Percentiles rank a stretch among this genome's conserved stretches.
These are phyloP conservation scores for Boleophthalmus pectinirostris DNA, from an alignment of 2,113 vertebrate genomes.

Conservation along the genomic window DNA sequence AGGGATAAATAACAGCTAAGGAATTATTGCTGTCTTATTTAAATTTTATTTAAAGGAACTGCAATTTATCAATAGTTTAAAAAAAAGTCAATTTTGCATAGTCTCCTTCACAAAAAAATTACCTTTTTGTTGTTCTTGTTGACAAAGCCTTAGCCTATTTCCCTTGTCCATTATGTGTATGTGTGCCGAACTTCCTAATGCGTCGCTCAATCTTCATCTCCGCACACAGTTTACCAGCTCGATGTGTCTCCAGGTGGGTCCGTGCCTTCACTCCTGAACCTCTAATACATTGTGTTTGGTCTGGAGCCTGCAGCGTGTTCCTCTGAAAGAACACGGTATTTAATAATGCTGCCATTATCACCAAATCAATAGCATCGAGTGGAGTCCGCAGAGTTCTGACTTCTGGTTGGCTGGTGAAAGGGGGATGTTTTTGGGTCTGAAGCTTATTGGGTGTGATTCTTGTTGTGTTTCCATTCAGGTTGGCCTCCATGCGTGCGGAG, in stretches of 20 bases:
- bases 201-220: slow-evolving; percentile 31
- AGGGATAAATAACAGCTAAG: too few relatives aligned
- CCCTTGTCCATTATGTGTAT: slow-evolving; percentile 21
- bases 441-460: not conserved
- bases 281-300: slow-evolving; percentile 49
- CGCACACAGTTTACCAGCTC: slow-evolving; percentile 52
- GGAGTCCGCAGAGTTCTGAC: not conserved
- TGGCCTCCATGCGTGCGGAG: slow-evolving; percentile 93
- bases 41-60: too few relatives aligned
- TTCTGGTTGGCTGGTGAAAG: slow-evolving; percentile 3
- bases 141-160: slow-evolving; percentile 20
- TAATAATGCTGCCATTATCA: slow-evolving; percentile 40
- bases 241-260: slow-evolving; percentile 34
- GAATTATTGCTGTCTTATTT: too few relatives aligned
- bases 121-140: not conserved
- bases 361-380: slow-evolving; percentile 45
- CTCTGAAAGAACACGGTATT: slow-evolving; percentile 35
- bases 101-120: too few relatives aligned
- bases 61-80: too few relatives aligned
- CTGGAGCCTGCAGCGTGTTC: slow-evolving; percentile 11
- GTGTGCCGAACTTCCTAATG: slow-evolving; percentile 48
- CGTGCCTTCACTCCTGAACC: slow-evolving; percentile 41
- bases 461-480: slow-evolving; percentile 77
- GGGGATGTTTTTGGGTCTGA: not conserved
- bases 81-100: too few relatives aligned